Evolutionary conservation across 2,113 vertebrate genomes (phyloP), one percentile per base, ranked within the genome.

Genomic region (Eupsittula cactorum): DNA sequence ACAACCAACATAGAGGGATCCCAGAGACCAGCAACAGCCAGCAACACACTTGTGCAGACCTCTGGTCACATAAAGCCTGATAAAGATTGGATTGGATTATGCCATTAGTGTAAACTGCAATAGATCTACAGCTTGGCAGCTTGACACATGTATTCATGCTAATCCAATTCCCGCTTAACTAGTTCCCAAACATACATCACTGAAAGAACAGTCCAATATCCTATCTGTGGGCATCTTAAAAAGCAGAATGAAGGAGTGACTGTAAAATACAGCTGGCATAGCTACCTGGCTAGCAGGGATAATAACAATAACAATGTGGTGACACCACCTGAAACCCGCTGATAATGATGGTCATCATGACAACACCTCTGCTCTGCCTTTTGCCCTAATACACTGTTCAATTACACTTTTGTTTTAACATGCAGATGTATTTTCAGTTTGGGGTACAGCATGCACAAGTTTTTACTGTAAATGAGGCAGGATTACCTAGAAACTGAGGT

Each of bases 41-140:
- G 2, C 79, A 75, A 50, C 16, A 57, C 25, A 15, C 44, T 37
- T 44, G 55, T 3, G 2, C 0, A 1, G 47, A 76, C 24, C 31
- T 86, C 68, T 47, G 39, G 27, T 68, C 42, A n/a, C 47, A 16
- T 5, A 64, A 86, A 90, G 25, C n/a, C 75, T 24, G 60, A 29
- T 23, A 57, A 29, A 93, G 71, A 37, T 10, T 19, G 53, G 39
- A 46, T 4, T 79, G 59, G 75, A 63, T 91, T 76, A n/a, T 55
- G 60, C 67, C 42, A 15, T 57, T 50, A 67, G 27, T 13, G 25
- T 35, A 68, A 95, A 79, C 16, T 44, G n/a, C 55, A 63, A 29
- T 3, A 41, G 70, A 82, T 19, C 73, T 57, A 39, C 5, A 50
- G 2, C 55, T 64, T 0, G 0, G 60, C 62, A 78, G 35, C 10